Percentiles rank a stretch among this genome's conserved stretches.
These are phyloP conservation scores for Xiphydria camelus DNA, from an alignment of 2,888 invertebrate genomes.

Conservation along the genomic window DNA sequence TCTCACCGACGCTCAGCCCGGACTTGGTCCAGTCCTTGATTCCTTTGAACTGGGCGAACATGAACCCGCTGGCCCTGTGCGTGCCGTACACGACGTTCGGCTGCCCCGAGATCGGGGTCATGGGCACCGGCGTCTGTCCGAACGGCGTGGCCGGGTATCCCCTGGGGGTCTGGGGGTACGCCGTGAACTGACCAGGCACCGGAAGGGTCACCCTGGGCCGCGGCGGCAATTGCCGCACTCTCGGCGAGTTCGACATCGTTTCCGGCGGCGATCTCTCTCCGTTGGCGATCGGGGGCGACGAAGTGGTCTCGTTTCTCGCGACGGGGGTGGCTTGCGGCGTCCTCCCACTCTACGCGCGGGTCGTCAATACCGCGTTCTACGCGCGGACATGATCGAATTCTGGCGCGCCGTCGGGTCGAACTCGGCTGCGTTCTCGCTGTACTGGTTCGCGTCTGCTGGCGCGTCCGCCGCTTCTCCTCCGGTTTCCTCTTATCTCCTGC, in stretches of 20 bases:
- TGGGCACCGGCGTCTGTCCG: constrained; percentile 50
- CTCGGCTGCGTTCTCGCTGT: too few relatives aligned
- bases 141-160: constrained; percentile 44
- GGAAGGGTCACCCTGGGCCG: constrained; percentile 52
- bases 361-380: too few relatives aligned
- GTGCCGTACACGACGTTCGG: constrained; percentile 60
- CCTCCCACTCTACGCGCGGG: too few relatives aligned
- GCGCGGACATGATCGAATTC: too few relatives aligned
- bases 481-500: too few relatives aligned
- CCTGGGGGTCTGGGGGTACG: constrained; percentile 47
- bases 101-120: constrained; percentile 53
- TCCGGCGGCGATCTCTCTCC: too few relatives aligned
- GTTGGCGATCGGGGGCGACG: too few relatives aligned
- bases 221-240: constrained; percentile 33
- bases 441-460: too few relatives aligned
- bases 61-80: constrained; percentile 74
- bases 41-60: constrained; percentile 79
- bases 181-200: constrained; percentile 44
- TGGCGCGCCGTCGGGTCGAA: too few relatives aligned
- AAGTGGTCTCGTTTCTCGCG: too few relatives aligned
- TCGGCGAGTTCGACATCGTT: constrained; percentile 43
- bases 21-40: constrained; percentile 80
- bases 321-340: too few relatives aligned
- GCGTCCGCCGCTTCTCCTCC: too few relatives aligned
- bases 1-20: constrained; percentile 82